Base-by-base conservation (phyloP, 2,797 vertebrate genomes). In the Ambastaia sidthimunki region DNA sequence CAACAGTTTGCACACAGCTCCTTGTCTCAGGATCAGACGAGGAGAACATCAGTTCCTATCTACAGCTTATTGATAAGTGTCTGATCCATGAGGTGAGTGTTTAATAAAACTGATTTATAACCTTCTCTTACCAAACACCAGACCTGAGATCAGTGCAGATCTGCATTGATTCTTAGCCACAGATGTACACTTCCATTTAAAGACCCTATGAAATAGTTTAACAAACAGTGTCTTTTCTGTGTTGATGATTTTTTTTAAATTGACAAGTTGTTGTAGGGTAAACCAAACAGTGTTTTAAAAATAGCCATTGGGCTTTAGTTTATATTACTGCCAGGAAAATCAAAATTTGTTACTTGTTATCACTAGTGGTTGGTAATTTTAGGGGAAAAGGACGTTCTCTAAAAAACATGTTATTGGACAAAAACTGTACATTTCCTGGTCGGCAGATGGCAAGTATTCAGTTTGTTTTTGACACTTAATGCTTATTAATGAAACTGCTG, bases 51-150 rank as follows among this genome's bases (percentile, higher is more conserved):
- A 99, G 97, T 90, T 98, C 96, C 85, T 99, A 99, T 89, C 93
- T 99, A 86, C 97, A 99, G 88, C 96, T 99, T 87, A 97, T 99
- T 81, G 97, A 99, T 94, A 98, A 98, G 92, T 98, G 97, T 92
- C 94, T 99, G 74, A 94, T 97, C 86, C 98, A 99, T 13, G 97
- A 98, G 96, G 98, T 99, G 90, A 91, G 78, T 37, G 1, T 25
- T 60, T 12, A 55, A n/a, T 0, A 11, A 5, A 7, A 34, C 19
- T 28, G 55, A 23, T n/a, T n/a, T n/a, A n/a, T n/a, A n/a, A n/a
- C 52, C 52, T 55, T 21, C n/a, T 55, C 3, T 55, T 21, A 55
- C 52, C n/a, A 55, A 55, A 57, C 54, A 57, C 4, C 9, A 23
- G 54, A 23, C 9, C 19, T 57, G 54, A 21, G 19, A 21, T 21